Base-by-base conservation (phyloP, 2,888 invertebrate genomes). In the Biston stratarius region DNA sequence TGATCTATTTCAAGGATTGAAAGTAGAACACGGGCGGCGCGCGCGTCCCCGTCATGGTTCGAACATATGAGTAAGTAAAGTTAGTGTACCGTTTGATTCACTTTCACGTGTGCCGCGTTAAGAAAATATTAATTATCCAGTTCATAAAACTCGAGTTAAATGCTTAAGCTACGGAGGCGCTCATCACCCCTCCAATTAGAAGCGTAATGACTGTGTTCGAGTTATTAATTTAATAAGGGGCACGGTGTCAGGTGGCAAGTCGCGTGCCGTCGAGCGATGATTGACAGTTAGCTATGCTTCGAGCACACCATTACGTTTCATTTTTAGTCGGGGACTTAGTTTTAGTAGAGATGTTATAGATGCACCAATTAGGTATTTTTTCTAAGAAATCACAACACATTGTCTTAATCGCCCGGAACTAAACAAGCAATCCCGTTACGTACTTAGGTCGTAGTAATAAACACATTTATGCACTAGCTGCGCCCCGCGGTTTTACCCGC, bases 141-240 rank as follows among this genome's bases (percentile, higher is more conserved):
- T 86, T 89, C 88, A 91, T 92, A 91, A 91, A 91, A 89, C 86
- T 83, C 84, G 83, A 79, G 88, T 90, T 90, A 91, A 92, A 88
- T 87, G 89, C 81, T 89, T 85, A 90, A 85, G 86, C 89, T 91
- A 92, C 84, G 89, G 89, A 91, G 89, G 83, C 87, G 85, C 89
- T 87, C 89, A 86, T 90, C 91, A 83, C 91, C 92, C 92, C 90
- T 91, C 90, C 90, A 92, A 92, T 92, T 92, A 93, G 91, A 75
- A 79, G 88, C 87, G 86, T 92, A 92, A 92, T 92, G 88, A 91
- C 87, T 85, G 86, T 86, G 91, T 88, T 90, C 88, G 82, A 91
- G 91, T 94, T 94, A 94, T 94, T 93, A 94, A 92, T 92, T 93
- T 93, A 92, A 93, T 94, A 94, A 92, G 87, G 91, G 91, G 83